phyloP scores from a whole-genome alignment of 2,888 invertebrate genomes.

The Drosophila diplacantha region DNA sequence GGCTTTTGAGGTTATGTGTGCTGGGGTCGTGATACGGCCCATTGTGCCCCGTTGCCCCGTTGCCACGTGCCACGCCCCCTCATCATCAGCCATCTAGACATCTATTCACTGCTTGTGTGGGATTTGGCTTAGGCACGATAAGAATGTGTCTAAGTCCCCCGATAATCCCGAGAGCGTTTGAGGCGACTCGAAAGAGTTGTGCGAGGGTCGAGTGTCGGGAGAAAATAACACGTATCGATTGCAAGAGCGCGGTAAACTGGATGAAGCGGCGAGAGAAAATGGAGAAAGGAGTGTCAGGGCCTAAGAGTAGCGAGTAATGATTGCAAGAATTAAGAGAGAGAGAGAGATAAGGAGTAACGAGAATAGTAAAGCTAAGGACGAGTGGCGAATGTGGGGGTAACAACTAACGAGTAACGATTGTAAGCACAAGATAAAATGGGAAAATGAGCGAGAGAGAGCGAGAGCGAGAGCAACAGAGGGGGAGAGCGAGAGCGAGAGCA shows the following conservation, averaged over 20 bases:
- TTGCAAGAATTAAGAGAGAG: too few relatives aligned
- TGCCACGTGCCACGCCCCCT: constrained; percentile 11
- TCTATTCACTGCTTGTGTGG: constrained; percentile 30
- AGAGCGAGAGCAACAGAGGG: too few relatives aligned
- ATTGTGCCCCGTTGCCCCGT: constrained; percentile 11
- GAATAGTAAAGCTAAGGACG: not conserved
- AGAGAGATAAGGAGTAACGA: not conserved
- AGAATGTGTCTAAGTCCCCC: constrained; percentile 42
- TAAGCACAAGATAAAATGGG: too few relatives aligned
- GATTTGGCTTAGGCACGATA: constrained; percentile 19
- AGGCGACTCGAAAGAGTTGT: constrained; percentile 2
- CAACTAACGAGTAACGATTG: not conserved
- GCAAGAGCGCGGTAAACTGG: not conserved
- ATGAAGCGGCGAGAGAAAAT: not conserved
- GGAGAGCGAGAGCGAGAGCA: not conserved
- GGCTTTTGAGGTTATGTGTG: constrained; percentile 51
- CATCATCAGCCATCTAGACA: not conserved
- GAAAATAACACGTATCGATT: constrained; percentile 1
- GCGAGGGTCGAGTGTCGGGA: not conserved
- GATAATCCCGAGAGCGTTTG: constrained; percentile 22
- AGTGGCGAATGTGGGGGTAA: not conserved
- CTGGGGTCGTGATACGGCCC: constrained; percentile 25
- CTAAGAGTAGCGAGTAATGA: not conserved
- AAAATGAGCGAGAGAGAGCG: not conserved
- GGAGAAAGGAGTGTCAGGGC: not conserved